Percentiles rank a stretch among this genome's conserved stretches.
Evolutionary conservation across 2,797 vertebrate genomes (phyloP).

Genomic region (Galago senegalensis): DNA sequence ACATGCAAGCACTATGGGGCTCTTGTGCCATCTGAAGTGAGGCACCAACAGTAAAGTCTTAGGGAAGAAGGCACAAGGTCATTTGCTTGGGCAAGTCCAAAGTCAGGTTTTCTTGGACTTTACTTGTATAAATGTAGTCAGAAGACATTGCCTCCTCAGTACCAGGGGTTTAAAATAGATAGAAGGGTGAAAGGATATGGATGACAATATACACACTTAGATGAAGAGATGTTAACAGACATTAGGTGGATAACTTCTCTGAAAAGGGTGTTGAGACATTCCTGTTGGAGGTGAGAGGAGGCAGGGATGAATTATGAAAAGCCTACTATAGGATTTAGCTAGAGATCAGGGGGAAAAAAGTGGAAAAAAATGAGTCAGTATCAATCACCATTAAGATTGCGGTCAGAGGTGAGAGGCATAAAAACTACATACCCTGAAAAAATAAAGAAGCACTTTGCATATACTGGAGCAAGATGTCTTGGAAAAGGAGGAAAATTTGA

Average conservation of each 20-base stretch:
- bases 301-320: neutral
- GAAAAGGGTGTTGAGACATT: neutral
- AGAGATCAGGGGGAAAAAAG: neutral
- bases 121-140: neutral
- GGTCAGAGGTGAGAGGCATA: neutral
- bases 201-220: neutral
- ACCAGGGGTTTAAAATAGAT: neutral
- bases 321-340: neutral
- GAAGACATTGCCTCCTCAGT: neutral
- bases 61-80: neutral
- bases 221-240: neutral
- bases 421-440: neutral
- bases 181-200: neutral
- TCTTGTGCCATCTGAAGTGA: neutral
- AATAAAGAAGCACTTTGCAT: neutral
- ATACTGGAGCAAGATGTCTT: neutral
- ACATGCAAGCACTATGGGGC: rapidly evolving
- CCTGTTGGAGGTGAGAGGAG: neutral
- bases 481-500: constrained; percentile 50
- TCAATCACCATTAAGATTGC: neutral
- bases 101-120: neutral
- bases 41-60: neutral
- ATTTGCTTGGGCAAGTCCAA: neutral
- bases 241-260: neutral
- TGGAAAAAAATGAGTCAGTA: neutral